phyloP scores from a whole-genome alignment of 2,797 vertebrate genomes.

The Adrianichthys oophorus region DNA sequence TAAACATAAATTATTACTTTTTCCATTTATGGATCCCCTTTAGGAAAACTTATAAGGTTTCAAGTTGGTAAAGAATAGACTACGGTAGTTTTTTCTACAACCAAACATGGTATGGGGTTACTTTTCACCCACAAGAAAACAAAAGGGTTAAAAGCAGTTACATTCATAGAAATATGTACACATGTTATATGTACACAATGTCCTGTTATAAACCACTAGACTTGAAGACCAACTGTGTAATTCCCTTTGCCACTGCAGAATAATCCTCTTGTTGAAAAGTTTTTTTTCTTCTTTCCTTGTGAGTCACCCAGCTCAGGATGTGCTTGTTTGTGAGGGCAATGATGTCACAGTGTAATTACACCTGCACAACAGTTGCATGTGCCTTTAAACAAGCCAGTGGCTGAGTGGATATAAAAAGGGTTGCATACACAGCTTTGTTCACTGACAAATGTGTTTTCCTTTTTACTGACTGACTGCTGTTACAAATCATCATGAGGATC shows the following conservation, averaged over 20 bases:
- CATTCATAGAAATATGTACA: too few species aligned
- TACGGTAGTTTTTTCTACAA: too few species aligned
- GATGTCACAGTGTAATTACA: slow-evolving; percentile 22
- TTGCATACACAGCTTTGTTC: background rate
- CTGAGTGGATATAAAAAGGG: background rate
- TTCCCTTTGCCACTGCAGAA: slow-evolving; percentile 57
- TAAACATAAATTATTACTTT: too few species aligned
- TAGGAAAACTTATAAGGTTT: too few species aligned
- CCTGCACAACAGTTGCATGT: slow-evolving; percentile 31
- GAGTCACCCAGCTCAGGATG: slow-evolving; percentile 48
- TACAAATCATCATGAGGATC: background rate
- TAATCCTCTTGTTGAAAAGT: slow-evolving; percentile 64
- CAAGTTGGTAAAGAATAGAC: too few species aligned
- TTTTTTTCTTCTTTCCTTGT: slow-evolving; percentile 41
- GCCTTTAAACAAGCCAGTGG: slow-evolving; percentile 1
- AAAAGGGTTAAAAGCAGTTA: too few species aligned
- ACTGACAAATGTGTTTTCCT: background rate
- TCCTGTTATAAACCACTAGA: slow-evolving; percentile 33
- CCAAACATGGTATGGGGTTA: too few species aligned
- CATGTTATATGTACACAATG: slow-evolving; percentile 34
- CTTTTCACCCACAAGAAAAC: too few species aligned
- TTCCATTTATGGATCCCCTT: too few species aligned
- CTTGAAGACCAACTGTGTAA: slow-evolving; percentile 49
- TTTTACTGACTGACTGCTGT: background rate
- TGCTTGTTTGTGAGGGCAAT: slow-evolving; percentile 26